Evolutionary conservation across 1,140 invertebrate species (phyloP).

Genomic region (Ips nitidus): DNA sequence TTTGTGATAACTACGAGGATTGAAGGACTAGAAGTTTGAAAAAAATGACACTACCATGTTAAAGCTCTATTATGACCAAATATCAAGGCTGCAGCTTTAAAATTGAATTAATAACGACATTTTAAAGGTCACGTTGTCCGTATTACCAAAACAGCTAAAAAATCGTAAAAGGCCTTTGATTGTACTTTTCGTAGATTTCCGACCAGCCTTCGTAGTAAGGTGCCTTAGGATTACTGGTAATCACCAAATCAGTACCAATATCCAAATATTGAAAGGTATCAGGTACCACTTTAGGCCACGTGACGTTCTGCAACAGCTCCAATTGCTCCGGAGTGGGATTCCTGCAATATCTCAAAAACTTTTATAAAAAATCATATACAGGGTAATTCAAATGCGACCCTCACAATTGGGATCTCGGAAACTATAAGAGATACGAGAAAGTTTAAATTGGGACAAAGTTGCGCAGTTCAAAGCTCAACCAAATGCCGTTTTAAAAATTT

Average conservation of each 20-base stretch:
- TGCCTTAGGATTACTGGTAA: constrained; percentile 13
- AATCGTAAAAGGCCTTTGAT: constrained; percentile 14
- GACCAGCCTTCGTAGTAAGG: constrained; percentile 16
- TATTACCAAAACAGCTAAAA: background rate
- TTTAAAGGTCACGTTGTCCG: background rate
- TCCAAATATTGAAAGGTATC: constrained; percentile 26
- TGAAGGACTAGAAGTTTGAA: too few species aligned
- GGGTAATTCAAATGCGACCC: too few species aligned
- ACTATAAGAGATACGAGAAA: too few species aligned
- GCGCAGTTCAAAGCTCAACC: too few species aligned
- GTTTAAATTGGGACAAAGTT: too few species aligned
- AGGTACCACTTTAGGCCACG: constrained; percentile 14
- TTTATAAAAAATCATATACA: too few species aligned
- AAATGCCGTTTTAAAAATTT: too few species aligned
- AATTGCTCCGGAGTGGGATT: constrained; percentile 30
- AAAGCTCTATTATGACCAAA: background rate
- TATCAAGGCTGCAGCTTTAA: background rate
- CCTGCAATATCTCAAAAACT: too few species aligned
- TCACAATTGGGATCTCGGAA: too few species aligned
- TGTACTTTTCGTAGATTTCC: constrained; percentile 12
- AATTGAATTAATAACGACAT: background rate
- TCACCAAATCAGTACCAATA: constrained; percentile 19
- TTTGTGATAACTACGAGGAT: too few species aligned
- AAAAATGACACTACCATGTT: too few species aligned
- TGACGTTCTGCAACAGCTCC: constrained; percentile 27